Base-by-base conservation (phyloP, 2,113 vertebrate genomes). In the Pteropus alecto region DNA sequence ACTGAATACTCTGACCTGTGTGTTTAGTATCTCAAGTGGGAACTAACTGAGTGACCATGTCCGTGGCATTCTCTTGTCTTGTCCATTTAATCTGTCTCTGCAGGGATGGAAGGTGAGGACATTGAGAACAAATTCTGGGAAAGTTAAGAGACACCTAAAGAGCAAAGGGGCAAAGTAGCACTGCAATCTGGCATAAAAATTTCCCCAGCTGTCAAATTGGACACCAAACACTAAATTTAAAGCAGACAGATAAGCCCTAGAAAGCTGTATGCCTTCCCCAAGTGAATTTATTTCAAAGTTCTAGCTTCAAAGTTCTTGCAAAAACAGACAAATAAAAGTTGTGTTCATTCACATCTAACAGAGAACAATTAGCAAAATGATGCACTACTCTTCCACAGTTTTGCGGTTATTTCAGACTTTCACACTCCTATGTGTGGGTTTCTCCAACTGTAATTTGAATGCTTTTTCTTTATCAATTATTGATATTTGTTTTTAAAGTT, bases 161-260 rank as follows among this genome's bases (percentile, higher is more conserved):
- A 61, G 35, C 70, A 61, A 24, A 88, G 70, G 70, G 19, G 5
- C 61, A 65, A 28, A 95, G 51, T 60, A 43, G 9, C 60, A 22
- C 63, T 16, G 33, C 5, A 7, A 35, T 77, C 71, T 61, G 54
- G 41, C 76, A 48, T 85, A 21, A 26, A 87, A 65, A 82, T n/a
- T 41, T 54, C 18, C 35, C 46, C 67, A 76, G 70, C 70, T 95
- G 90, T 88, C 87, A 67, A 0, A 38, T 61, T 77, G 43, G 48
- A 90, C 58, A 56, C 63, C 60, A 84, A 43, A 79, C 2, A 61
- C 48, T 38, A 58, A 78, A 83, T 96, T 96, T 92, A 93, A 93
- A 96, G 33, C 22, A 82, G 73, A 92, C 92, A 70, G 56, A 92
- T 43, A 54, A 90, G 38, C 7, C 82, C 60, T 79, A 51, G 22